Evolutionary conservation across 2,888 invertebrate genomes (phyloP), one percentile per base, ranked within the genome.

Genomic region (Gryllus longicercus): DNA sequence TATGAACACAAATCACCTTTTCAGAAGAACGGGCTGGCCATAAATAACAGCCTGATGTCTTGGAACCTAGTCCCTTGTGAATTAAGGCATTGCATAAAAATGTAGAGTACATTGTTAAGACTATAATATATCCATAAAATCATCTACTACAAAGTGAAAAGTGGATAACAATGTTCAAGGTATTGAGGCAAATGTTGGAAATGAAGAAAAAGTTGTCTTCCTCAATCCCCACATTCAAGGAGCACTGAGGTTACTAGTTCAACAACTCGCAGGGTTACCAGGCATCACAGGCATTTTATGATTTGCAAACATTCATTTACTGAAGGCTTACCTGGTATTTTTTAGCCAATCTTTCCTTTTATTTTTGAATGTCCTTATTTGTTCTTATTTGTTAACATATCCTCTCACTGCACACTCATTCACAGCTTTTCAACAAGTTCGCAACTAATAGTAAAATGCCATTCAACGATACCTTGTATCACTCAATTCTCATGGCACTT

Each of bases 111-210:
- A 76, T 18, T 63, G 63, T 63, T 38, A 51, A 51, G 76, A 79
- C 76, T 79, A 79, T 76, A 50, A 77, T 78, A 75, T 25, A 75
- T 74, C 77, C 50, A 80, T 76, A 75, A 80, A 78, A 76, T 79
- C 77, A 74, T 74, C 77, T 80, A 80, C 74, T 75, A 75, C 75
- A 80, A 78, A 50, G 75, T 75, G 78, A 78, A 75, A 77, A 80
- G 50, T 80, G 12, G 50, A 63, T 78, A 76, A 76, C 76, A 76
- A 76, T 78, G 38, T 78, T n/a, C 21, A 78, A 18, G 50, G 78
- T 51, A 51, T 78, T 50, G 74, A 50, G 38, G 38, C n/a, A 77
- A n/a, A 50, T 49, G 50, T 50, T 77, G 14, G 21, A 76, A 77
- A 77, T n/a, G n/a, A 38, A 77, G 49, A 50, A 49, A 77, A 49